Evolutionary conservation across 2,797 vertebrate genomes (phyloP).

Genomic region (Eleutherodactylus coqui): DNA sequence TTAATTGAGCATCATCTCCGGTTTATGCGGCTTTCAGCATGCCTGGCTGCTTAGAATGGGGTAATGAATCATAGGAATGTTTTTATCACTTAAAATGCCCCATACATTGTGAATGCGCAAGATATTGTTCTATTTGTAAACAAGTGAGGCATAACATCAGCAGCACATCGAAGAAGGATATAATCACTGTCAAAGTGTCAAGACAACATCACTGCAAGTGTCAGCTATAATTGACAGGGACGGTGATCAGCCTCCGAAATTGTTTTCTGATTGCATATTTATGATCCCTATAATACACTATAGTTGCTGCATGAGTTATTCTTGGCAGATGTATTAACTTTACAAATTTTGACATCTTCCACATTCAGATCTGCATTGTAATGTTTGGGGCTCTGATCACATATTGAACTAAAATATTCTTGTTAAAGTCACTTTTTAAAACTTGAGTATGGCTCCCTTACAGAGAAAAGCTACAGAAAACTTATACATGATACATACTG

Average conservation of each 20-base stretch:
- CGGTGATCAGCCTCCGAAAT: conserved; percentile 73
- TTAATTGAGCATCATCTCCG: neutral
- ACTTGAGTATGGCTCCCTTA: neutral
- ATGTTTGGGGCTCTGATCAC: conserved; percentile 66
- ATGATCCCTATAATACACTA: conserved; percentile 73
- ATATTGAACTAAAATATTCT: conserved; percentile 29
- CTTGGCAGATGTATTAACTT: conserved; percentile 73
- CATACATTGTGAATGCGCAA: conserved; percentile 66
- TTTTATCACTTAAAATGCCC: conserved; percentile 68
- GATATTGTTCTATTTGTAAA: conserved; percentile 78
- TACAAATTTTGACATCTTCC: conserved; percentile 71
- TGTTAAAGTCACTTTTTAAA: neutral
- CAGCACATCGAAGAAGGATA: conserved; percentile 74
- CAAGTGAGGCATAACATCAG: conserved; percentile 72
- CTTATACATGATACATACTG: too few relatives aligned
- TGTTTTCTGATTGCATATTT: conserved; percentile 80
- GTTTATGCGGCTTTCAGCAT: conserved; percentile 44
- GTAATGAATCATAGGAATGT: conserved; percentile 67
- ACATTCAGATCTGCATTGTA: conserved; percentile 73
- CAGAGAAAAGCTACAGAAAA: neutral
- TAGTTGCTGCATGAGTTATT: conserved; percentile 72
- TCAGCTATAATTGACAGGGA: conserved; percentile 74
- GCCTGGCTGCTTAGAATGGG: conserved; percentile 65
- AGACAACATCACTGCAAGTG: conserved; percentile 70
- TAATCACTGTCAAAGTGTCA: conserved; percentile 80